Conservation (phyloP, 2,888 invertebrate genomes). For the Stenodera caucasica region DNA sequence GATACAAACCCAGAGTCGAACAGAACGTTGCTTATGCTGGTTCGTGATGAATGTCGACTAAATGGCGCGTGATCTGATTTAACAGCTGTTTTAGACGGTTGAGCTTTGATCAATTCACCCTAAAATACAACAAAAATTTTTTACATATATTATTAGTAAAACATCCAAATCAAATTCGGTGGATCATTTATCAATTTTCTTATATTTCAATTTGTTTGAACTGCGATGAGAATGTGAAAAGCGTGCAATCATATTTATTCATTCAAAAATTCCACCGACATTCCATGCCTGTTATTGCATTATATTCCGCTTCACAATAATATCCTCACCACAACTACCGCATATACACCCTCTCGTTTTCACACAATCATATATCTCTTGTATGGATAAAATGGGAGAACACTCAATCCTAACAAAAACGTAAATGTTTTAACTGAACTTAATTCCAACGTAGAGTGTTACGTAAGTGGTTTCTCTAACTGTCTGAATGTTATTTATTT, state of each 20-base stretch:
- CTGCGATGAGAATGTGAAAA: not conserved
- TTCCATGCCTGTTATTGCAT: constrained; percentile 6
- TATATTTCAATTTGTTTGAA: constrained; percentile 23
- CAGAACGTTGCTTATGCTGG: constrained; percentile 41
- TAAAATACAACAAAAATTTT: constrained; percentile 25
- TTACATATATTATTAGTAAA: constrained; percentile 23
- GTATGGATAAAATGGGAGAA: not conserved
- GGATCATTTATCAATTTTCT: constrained; percentile 24
- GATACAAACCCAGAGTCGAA: constrained; percentile 29
- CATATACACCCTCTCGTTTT: constrained; percentile 3
- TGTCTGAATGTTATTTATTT: constrained; percentile 28
- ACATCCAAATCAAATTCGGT: constrained; percentile 26
- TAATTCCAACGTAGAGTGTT: constrained; percentile 7
- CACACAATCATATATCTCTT: constrained; percentile 5
- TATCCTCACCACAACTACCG: not conserved
- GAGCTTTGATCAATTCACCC: constrained; percentile 41
- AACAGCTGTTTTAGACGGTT: constrained; percentile 44
- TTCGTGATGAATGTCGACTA: constrained; percentile 45
- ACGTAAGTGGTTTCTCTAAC: constrained; percentile 23
- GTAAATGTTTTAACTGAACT: constrained; percentile 8
- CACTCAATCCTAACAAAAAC: constrained; percentile 1
- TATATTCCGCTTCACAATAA: constrained; percentile 11
- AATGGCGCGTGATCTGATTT: constrained; percentile 43
- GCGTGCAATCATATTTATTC: constrained; percentile 4
- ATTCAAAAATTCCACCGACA: constrained; percentile 11